Conservation (phyloP, 2,113 vertebrate species). For the Aphyosemion australe region DNA sequence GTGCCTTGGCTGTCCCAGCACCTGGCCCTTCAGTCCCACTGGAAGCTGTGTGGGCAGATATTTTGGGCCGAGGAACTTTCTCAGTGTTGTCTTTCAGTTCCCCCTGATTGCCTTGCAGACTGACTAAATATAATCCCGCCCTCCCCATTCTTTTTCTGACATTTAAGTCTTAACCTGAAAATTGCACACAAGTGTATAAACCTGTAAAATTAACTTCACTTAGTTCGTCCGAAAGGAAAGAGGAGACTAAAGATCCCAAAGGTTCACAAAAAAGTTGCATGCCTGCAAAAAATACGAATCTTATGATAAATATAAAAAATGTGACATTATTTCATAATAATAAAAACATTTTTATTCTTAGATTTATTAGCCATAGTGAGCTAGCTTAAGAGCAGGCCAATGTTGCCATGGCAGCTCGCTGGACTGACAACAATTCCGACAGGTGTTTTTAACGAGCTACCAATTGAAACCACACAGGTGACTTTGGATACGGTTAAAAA, state of each 20-base stretch:
- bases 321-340: too few species aligned
- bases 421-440: slow-evolving; percentile 7
- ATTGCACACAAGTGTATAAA: not conserved
- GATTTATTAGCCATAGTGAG: not conserved
- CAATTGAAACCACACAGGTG: slow-evolving; percentile 20
- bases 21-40: slow-evolving; percentile 65
- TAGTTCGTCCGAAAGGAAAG: not conserved
- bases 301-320: not conserved
- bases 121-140: slow-evolving; percentile 73
- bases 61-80: slow-evolving; percentile 72
- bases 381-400: not conserved
- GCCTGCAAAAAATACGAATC: not conserved
- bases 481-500: slow-evolving; percentile 20
- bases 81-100: slow-evolving; percentile 79
- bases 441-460: slow-evolving; percentile 63
- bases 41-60: slow-evolving; percentile 72
- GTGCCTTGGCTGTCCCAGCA: slow-evolving; percentile 47
- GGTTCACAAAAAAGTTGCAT: not conserved
- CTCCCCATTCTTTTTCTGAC: slow-evolving; percentile 22
- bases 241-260: not conserved
- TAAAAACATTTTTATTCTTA: not conserved
- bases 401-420: slow-evolving; percentile 36
- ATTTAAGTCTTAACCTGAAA: slow-evolving; percentile 30
- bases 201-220: not conserved
- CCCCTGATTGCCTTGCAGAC: slow-evolving; percentile 63